phyloP scores from a whole-genome alignment of 2,113 vertebrate species.

The Platysteira castanea region DNA sequence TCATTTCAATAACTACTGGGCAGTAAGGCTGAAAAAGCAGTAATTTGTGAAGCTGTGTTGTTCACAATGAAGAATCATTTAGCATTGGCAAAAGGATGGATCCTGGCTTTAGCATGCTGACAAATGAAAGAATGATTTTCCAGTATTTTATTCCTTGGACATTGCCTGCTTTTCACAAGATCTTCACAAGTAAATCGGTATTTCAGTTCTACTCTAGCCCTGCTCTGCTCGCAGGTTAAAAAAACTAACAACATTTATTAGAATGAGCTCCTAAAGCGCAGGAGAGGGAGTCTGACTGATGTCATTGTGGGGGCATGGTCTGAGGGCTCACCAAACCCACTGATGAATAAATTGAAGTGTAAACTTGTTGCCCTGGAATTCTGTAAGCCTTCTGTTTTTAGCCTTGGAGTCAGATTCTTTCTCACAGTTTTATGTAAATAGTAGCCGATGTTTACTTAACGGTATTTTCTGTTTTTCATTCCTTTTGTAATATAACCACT shows the following conservation, averaged over 20 bases:
- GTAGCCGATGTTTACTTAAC: too few species aligned
- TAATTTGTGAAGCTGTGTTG: background rate
- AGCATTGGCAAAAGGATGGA: background rate
- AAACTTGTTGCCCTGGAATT: too few species aligned
- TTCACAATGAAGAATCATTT: background rate
- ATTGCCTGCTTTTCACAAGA: background rate
- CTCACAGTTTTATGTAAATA: too few species aligned
- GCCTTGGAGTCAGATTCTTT: too few species aligned
- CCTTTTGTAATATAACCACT: too few species aligned
- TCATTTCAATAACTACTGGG: background rate
- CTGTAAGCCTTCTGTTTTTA: too few species aligned
- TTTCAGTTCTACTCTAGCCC: background rate
- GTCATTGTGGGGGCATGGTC: rapidly evolving
- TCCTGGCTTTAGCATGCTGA: background rate
- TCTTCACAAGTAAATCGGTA: background rate
- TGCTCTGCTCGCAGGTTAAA: background rate
- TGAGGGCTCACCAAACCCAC: background rate
- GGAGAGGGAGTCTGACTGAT: background rate
- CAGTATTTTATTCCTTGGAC: background rate
- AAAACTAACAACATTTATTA: background rate
- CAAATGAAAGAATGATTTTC: background rate
- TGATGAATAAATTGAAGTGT: background rate
- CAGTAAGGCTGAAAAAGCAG: background rate
- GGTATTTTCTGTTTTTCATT: too few species aligned
- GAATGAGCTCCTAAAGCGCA: background rate